phyloP scores from a whole-genome alignment of 2,888 invertebrate species.

The Epistrophe eligans region DNA sequence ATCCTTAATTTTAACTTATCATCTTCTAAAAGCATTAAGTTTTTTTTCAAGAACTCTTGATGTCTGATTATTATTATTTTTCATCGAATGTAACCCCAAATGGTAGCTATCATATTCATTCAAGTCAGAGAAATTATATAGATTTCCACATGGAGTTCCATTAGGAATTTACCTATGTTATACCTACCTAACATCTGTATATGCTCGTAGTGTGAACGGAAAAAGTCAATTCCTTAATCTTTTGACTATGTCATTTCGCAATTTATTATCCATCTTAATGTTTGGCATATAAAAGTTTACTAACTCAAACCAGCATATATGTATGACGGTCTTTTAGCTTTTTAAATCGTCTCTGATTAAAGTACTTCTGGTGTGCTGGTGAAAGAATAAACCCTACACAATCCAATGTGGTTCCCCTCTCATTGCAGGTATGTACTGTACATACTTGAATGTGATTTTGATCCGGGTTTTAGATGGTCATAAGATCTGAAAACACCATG shows the following conservation, averaged over 20 bases:
- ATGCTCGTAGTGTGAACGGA: too few species aligned
- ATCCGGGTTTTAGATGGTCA: conserved; percentile 40
- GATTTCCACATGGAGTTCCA: neutral
- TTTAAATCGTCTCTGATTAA: conserved; percentile 46
- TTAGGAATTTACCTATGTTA: neutral
- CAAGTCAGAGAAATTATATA: neutral
- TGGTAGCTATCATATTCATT: neutral
- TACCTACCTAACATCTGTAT: too few species aligned
- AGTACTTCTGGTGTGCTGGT: neutral
- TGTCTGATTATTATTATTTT: too few species aligned
- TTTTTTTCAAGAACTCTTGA: too few species aligned
- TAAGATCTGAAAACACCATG: conserved; percentile 31
- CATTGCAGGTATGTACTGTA: neutral
- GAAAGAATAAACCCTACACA: conserved; percentile 35
- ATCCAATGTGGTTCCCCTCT: conserved; percentile 9
- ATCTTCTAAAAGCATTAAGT: too few species aligned
- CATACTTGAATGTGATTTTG: conserved; percentile 40
- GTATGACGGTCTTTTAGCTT: conserved; percentile 49
- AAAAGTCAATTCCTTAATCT: conserved; percentile 48
- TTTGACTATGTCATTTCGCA: conserved; percentile 6
- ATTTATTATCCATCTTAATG: conserved; percentile 30
- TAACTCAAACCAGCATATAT: conserved; percentile 13
- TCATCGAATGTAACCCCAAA: too few species aligned
- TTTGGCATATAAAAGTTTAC: conserved; percentile 30
- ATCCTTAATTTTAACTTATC: too few species aligned